Percentiles rank a stretch among this genome's conserved stretches.
Conservation (phyloP, 1,140 invertebrate genomes). For the Bombus ignitus region DNA sequence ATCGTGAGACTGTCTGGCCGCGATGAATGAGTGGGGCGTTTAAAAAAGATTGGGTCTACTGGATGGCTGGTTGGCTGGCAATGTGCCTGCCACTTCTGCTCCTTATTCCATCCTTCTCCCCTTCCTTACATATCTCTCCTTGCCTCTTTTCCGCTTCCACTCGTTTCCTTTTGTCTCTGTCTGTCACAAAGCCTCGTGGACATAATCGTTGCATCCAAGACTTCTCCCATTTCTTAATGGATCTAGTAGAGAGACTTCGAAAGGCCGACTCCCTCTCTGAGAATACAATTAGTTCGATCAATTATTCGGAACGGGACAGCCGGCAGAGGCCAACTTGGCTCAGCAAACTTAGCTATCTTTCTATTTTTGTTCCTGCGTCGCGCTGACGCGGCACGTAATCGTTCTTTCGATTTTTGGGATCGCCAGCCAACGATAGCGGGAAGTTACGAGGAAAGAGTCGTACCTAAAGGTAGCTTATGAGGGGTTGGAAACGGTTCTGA, state of each 20-base stretch:
- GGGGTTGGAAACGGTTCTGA: constrained; percentile 1
- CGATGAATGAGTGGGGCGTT: constrained; percentile 71
- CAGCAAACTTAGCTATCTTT: neutral
- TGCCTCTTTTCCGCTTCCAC: neutral
- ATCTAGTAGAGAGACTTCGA: constrained; percentile 48
- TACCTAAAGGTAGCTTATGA: neutral
- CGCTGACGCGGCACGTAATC: constrained; percentile 14
- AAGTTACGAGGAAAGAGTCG: neutral
- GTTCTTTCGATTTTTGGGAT: constrained; percentile 18
- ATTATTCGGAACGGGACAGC: constrained; percentile 15
- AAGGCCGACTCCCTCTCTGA: constrained; percentile 24
- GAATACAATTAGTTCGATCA: constrained; percentile 55
- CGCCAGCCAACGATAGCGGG: constrained; percentile 1
- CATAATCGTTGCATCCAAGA: constrained; percentile 53
- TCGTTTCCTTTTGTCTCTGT: neutral
- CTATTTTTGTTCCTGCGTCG: neutral
- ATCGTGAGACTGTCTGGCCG: constrained; percentile 73
- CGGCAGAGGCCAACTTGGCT: neutral
- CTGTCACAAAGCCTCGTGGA: constrained; percentile 7
- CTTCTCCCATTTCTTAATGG: constrained; percentile 61
- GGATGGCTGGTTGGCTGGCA: constrained; percentile 61
- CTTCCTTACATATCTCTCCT: constrained; percentile 6
- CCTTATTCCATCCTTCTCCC: constrained; percentile 22
- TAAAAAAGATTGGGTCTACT: constrained; percentile 71
- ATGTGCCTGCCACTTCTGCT: constrained; percentile 56